Percentiles rank a stretch among this genome's conserved stretches.
Conservation (phyloP, 2,113 vertebrate genomes). For the Tachuris rubrigastra region DNA sequence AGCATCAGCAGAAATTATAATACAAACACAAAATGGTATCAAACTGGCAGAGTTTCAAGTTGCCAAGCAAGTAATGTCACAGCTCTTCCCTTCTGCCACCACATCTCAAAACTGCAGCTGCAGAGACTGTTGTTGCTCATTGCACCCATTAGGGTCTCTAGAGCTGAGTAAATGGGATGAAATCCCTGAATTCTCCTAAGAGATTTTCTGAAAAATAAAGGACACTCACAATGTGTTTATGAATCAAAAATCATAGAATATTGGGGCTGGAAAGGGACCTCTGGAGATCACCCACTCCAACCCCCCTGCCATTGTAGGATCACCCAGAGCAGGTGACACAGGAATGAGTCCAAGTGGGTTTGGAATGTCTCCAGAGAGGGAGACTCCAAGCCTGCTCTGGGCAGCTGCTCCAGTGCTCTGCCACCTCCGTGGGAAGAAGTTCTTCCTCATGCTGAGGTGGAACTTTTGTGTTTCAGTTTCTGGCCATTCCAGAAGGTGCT, state of each 20-base stretch:
- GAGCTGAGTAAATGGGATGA: background rate
- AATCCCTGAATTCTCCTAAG: too few species aligned
- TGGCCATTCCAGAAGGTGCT: background rate
- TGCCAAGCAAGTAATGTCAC: background rate
- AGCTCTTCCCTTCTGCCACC: background rate
- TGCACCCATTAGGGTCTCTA: background rate
- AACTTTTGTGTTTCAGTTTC: background rate
- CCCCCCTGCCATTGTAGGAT: background rate
- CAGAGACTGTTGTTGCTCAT: background rate
- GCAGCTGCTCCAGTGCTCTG: background rate
- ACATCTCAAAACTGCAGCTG: background rate
- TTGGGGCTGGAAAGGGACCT: background rate
- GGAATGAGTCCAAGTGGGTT: rapidly evolving
- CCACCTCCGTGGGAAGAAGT: background rate
- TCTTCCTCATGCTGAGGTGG: background rate
- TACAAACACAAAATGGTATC: rapidly evolving
- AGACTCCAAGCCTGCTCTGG: background rate
- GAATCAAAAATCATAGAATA: background rate
- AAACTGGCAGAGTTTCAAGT: background rate
- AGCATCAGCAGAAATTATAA: background rate
- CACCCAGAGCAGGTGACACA: background rate
- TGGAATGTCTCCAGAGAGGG: background rate
- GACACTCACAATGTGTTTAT: rapidly evolving
- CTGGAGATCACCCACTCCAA: background rate
- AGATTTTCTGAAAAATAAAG: background rate